Evolutionary conservation across 2,888 invertebrate genomes (phyloP), one percentile per base, ranked within the genome.

Genomic region (Odontomyia ornata): DNA sequence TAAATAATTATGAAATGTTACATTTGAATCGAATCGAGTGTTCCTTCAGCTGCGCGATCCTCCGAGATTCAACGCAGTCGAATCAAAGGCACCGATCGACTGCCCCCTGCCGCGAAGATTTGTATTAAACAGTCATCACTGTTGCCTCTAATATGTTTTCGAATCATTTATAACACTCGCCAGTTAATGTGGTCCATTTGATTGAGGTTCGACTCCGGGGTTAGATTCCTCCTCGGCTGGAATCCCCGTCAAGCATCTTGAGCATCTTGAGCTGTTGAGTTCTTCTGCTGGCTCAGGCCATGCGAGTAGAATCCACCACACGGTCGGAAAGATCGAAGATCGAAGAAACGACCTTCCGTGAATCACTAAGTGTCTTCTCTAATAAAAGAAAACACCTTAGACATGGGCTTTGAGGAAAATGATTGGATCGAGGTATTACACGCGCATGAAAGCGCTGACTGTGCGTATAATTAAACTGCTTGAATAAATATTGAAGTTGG

Each of bases 111-210:
- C 23, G 79, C 62, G 77, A 76, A 77, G 77, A 79, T 79, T 79
- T 79, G 77, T 79, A 76, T 79, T 77, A 77, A 79, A 79, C 77
- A 77, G 79, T 77, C 79, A 76, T 79, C 79, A 77, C 72, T 76
- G 79, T 75, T 72, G 79, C 57, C 30, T 75, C 65, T 71, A 72
- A 72, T 72, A 72, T 46, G 64, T 71, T 77, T 76, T 71, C 65
- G 65, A 64, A 67, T 76, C 78, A 78, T 78, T 78, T 78, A 76
- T 78, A 76, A 75, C 75, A 65, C 76, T 76, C 67, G 76, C 64
- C 65, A 65, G 76, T 76, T 76, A 76, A 76, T 76, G 76, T 76
- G 47, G 76, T 76, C 67, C 76, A 76, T 67, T 75, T 57, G 65
- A 76, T 76, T 65, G 73, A 52, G 73, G 57, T 73, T 57, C 57